Evolutionary conservation across 2,888 invertebrate species (phyloP).

Genomic region (Dascillus cervinus): DNA sequence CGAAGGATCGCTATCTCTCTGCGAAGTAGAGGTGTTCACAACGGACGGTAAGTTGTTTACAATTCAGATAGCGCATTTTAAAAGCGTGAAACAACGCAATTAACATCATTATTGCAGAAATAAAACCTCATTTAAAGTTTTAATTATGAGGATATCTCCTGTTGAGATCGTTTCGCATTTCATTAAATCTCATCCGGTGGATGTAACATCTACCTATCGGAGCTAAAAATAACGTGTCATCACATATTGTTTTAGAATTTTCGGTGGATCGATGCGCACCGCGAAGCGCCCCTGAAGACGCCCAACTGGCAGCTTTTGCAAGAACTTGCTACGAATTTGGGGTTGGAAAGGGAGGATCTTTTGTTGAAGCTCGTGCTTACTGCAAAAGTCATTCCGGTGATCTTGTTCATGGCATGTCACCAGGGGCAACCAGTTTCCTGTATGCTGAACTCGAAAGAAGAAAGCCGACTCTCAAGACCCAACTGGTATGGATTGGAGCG

Average conservation of each 20-base stretch:
- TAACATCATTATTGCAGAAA: conserved; percentile 3
- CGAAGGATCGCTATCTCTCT: conserved; percentile 80
- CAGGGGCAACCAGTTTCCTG: conserved; percentile 55
- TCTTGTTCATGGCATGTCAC: conserved; percentile 57
- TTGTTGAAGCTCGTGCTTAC: conserved; percentile 69
- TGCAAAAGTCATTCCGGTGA: conserved; percentile 61
- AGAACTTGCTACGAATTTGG: conserved; percentile 86
- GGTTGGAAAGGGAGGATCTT: conserved; percentile 72
- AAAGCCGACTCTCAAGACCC: conserved; percentile 72
- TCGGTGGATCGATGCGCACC: conserved; percentile 78
- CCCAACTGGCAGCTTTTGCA: conserved; percentile 74
- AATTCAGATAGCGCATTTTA: too few species aligned
- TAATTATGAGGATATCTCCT: conserved; percentile 4
- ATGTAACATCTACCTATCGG: conserved; percentile 3
- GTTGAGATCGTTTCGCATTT: conserved; percentile 4
- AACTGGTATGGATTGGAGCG: conserved; percentile 87
- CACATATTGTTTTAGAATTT: conserved; percentile 60
- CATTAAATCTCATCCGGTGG: conserved; percentile 7
- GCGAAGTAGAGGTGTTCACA: conserved; percentile 88
- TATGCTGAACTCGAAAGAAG: conserved; percentile 73
- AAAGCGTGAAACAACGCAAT: too few species aligned
- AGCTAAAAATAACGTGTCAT: too few species aligned
- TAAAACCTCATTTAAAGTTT: too few species aligned
- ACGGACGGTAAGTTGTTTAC: conserved; percentile 69
- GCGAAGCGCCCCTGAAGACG: conserved; percentile 65